Conservation (phyloP, 2,113 vertebrate genomes). For the Xyrauchen texanus region DNA sequence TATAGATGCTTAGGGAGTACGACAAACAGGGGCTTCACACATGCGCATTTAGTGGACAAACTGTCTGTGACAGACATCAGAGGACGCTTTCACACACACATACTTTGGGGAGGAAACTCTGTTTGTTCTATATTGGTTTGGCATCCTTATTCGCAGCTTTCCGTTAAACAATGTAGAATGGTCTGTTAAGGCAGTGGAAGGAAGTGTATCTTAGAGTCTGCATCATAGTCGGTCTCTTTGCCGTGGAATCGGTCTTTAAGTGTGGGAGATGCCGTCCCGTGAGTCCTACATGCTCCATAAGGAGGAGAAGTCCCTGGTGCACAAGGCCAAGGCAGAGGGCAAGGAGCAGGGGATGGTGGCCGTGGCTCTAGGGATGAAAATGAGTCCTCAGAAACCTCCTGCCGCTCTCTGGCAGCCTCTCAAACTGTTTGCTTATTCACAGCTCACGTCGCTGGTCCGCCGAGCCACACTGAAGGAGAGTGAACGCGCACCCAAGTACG, state of each 20-base stretch:
- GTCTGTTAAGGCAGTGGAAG: not conserved
- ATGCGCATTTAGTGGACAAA: no score
- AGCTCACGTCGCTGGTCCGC: conserved; percentile 96
- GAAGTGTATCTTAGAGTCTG: not conserved
- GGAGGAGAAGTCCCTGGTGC: conserved; percentile 78
- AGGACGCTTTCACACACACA: not conserved
- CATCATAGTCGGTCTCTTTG: not conserved
- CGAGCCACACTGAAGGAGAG: conserved; percentile 97
- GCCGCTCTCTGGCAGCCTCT: conserved; percentile 90
- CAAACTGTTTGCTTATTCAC: conserved; percentile 98
- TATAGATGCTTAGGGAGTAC: conserved; percentile 67
- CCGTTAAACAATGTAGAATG: conserved; percentile 3
- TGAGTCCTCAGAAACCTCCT: conserved; percentile 91
- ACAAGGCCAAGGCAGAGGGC: conserved; percentile 83
- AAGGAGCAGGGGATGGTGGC: conserved; percentile 90
- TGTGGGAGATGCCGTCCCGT: conserved; percentile 85
- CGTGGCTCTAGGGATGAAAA: conserved; percentile 91
- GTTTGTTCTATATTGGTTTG: not conserved
- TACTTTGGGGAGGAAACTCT: not conserved
- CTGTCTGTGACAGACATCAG: conserved; percentile 52
- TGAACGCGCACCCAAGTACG: conserved; percentile 91
- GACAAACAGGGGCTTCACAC: conserved; percentile 23
- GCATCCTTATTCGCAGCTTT: not conserved
- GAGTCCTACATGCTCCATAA: conserved; percentile 83
- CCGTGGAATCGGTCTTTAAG: conserved; percentile 37